phyloP scores from a whole-genome alignment of 30 jellyfish, hydroid and myxozoan genomes.

The Aurelia aurita region DNA sequence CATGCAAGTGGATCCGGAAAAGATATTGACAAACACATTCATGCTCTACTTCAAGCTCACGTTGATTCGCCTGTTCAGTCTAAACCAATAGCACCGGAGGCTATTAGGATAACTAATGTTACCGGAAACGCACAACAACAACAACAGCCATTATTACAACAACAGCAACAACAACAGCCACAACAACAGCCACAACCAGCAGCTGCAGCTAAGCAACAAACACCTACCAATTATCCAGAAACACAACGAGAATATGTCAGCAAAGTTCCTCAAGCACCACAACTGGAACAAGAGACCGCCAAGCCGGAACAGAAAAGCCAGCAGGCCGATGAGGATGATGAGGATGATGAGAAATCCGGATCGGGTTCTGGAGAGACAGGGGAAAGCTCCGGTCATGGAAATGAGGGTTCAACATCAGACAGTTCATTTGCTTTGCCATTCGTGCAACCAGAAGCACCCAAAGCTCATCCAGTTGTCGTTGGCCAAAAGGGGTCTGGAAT shows the following conservation, averaged over 20 bases:
- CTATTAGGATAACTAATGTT: neutral
- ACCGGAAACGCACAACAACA: neutral
- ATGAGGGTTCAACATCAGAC: conserved; percentile 75
- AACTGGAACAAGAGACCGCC: conserved; percentile 24
- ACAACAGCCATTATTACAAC: neutral
- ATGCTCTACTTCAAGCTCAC: conserved; percentile 72
- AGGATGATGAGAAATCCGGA: conserved; percentile 64
- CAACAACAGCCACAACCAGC: conserved; percentile 10
- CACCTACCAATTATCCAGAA: conserved; percentile 38
- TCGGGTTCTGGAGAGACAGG: conserved; percentile 91
- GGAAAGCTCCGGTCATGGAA: conserved; percentile 61
- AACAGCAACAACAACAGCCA: neutral
- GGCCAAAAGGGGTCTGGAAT: conserved; percentile 16
- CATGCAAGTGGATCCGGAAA: conserved; percentile 81
- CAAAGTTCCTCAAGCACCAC: conserved; percentile 29
- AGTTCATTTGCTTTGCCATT: conserved; percentile 63
- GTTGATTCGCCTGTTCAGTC: conserved; percentile 47
- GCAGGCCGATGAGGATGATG: conserved; percentile 2
- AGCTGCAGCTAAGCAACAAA: conserved; percentile 19
- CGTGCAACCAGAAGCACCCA: conserved; percentile 65
- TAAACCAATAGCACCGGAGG: conserved; percentile 47
- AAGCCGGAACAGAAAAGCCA: conserved; percentile 33
- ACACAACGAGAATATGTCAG: conserved; percentile 41
- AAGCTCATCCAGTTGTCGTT: conserved; percentile 40
- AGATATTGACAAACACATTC: conserved; percentile 49